Evolutionary conservation across 1,140 invertebrate genomes (phyloP), one percentile per base, ranked within the genome.

Genomic region (Bombus picipes): DNA sequence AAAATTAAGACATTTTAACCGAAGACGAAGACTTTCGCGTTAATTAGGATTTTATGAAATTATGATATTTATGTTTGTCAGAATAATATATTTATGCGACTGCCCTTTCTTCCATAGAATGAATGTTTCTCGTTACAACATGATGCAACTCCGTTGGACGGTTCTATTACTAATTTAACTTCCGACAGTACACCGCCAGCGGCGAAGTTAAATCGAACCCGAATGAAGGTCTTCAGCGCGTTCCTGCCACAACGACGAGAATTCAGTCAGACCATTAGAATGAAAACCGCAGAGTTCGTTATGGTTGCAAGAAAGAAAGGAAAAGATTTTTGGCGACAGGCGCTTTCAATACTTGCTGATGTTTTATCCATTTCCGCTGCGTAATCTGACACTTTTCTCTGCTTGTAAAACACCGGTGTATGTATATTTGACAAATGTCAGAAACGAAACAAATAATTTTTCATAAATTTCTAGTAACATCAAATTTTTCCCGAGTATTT

Each of bases 91-190:
- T 89, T 86, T 70, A 85, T 62, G 57, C 59, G 62, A 47, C 37
- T 37, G 43, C 25, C 43, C 68, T 83, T 74, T 53, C 66, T 68
- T 39, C 65, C 32, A 34, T 47, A 59, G 62, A 89, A 87, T 68
- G 88, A 90, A 86, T 90, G 89, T 89, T 87, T 80, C 88, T 90
- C 86, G 78, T 90, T 89, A 87, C 80, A 85, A 53, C 79, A 70
- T 89, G 80, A 84, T 89, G 88, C 65, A 87, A 90, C 88, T 90
- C 81, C 39, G 88, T 87, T 80, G 87, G 74, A 77, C 87, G 73
- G 74, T 84, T 80, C 88, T 90, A 87, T 85, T 90, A 86, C 88
- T 90, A 90, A 90, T 90, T 90, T 90, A 90, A 90, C 88, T 90
- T 90, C 85, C 88, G 88, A 81, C 78, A 77, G 73, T 87, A 70